A percentile compares a stretch with the other conserved stretches of the same genome.
Evolutionary conservation across 2,797 vertebrate species (phyloP).

Genomic region (Neopelma chrysocephalum): DNA sequence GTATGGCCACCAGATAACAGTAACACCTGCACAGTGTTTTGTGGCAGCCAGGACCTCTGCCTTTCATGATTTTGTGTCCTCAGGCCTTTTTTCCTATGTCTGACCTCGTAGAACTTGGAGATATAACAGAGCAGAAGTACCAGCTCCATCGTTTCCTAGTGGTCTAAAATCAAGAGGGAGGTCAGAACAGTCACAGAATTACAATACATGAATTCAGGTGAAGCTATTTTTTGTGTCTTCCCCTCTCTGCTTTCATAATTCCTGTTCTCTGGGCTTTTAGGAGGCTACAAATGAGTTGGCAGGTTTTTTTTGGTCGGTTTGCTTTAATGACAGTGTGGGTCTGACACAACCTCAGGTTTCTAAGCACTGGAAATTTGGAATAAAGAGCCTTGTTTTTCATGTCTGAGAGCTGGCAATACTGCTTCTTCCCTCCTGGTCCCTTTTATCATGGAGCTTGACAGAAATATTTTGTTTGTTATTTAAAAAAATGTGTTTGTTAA

Average conservation of each 20-base stretch:
- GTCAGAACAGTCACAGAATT: not conserved
- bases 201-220: not conserved
- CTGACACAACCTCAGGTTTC: not conserved
- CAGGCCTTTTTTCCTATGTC: not conserved
- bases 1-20: not conserved
- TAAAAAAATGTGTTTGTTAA: slow-evolving; percentile 35
- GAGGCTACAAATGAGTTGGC: not conserved
- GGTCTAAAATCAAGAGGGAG: not conserved
- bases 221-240: not conserved
- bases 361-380: not conserved
- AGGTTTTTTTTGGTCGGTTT: not conserved
- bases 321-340: not conserved
- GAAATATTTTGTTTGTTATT: slow-evolving; percentile 45
- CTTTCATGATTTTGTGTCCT: not conserved
- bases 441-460: slow-evolving; percentile 9
- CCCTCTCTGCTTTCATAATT: not conserved
- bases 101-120: not conserved
- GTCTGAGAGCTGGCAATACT: not conserved
- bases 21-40: not conserved
- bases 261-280: not conserved
- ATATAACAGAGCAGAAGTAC: not conserved
- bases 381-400: not conserved
- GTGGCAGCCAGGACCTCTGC: not conserved
- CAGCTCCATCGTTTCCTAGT: not conserved
- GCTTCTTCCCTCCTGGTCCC: not conserved